Conservation (phyloP, 30 jellyfish, hydroid and myxozoan genomes). For the Nemopilema nomurai region DNA sequence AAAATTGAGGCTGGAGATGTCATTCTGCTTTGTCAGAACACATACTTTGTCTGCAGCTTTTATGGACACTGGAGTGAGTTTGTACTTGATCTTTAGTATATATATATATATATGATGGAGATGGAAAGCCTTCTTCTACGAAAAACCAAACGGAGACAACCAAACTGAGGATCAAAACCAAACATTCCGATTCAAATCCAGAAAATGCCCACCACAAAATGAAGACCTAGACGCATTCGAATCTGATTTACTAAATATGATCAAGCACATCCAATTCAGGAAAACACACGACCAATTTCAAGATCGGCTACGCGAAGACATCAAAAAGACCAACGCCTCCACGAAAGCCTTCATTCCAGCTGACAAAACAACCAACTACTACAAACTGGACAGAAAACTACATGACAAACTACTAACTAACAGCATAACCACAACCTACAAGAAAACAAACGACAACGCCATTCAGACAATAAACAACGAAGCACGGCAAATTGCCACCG, state of each 20-base stretch:
- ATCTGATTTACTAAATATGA: conserved; percentile 31
- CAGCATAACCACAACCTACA: conserved; percentile 36
- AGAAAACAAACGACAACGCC: conserved; percentile 5
- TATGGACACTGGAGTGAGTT: too few relatives aligned
- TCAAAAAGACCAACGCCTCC: conserved; percentile 2
- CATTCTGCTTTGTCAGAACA: too few relatives aligned
- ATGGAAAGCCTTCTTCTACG: conserved; percentile 57
- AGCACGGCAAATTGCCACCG: conserved; percentile 19
- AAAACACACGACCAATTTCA: conserved; percentile 18
- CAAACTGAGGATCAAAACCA: not conserved
- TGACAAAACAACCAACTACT: conserved; percentile 53
- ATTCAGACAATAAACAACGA: conserved; percentile 2
- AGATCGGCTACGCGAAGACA: conserved; percentile 14
- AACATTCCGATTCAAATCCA: conserved; percentile 27
- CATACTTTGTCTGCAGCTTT: too few relatives aligned
- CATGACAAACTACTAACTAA: conserved; percentile 22
- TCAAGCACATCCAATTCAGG: conserved; percentile 26
- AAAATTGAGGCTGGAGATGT: too few relatives aligned
- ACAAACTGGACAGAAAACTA: conserved; percentile 6
- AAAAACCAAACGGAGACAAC: conserved; percentile 3
- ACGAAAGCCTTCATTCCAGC: conserved; percentile 40
- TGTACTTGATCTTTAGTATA: too few relatives aligned
- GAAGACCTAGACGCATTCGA: conserved; percentile 24
- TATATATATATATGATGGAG: too few relatives aligned
- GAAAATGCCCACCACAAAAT: conserved; percentile 61